Evolutionary conservation across 53 echinoderm and acorn worm species (phyloP).

Genomic region (Apostichopus leukothele): DNA sequence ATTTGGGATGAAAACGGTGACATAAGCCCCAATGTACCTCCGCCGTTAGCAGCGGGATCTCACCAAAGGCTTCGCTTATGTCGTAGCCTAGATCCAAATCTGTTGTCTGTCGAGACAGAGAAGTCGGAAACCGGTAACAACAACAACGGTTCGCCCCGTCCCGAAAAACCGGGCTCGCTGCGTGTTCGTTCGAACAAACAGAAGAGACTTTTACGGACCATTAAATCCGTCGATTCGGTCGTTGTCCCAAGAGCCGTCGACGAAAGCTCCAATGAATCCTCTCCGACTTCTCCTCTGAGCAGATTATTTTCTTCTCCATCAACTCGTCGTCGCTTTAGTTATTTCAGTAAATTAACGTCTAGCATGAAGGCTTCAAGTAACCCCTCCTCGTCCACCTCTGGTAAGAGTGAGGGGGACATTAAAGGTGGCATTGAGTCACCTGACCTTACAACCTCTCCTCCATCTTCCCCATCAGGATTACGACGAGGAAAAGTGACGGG

Average conservation of each 20-base stretch:
- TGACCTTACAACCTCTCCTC: slow-evolving; percentile 36
- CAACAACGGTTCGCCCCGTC: background rate
- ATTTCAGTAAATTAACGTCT: slow-evolving; percentile 36
- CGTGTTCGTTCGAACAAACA: background rate
- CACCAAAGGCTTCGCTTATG: slow-evolving; percentile 36
- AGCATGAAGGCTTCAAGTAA: slow-evolving; percentile 19
- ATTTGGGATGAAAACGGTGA: slow-evolving; percentile 49
- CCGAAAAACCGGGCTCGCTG: slow-evolving; percentile 4
- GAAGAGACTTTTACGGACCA: slow-evolving; percentile 22
- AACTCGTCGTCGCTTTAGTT: slow-evolving; percentile 43
- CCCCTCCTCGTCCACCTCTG: background rate
- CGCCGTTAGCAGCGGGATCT: background rate
- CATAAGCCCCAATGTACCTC: slow-evolving; percentile 22
- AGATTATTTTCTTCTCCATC: slow-evolving; percentile 41
- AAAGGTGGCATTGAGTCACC: slow-evolving; percentile 14
- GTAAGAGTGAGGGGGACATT: background rate
- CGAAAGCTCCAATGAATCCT: background rate
- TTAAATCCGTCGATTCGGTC: slow-evolving; percentile 47
- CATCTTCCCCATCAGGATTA: slow-evolving; percentile 44
- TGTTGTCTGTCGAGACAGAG: background rate
- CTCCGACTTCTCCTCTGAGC: slow-evolving; percentile 22
- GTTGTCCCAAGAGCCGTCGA: slow-evolving; percentile 14
- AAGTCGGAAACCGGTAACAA: background rate
- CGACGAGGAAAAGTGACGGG: slow-evolving; percentile 28
- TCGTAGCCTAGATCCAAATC: slow-evolving; percentile 43